Evolutionary conservation across 2,113 vertebrate genomes (phyloP).

Genomic region (Danionella cerebrum): DNA sequence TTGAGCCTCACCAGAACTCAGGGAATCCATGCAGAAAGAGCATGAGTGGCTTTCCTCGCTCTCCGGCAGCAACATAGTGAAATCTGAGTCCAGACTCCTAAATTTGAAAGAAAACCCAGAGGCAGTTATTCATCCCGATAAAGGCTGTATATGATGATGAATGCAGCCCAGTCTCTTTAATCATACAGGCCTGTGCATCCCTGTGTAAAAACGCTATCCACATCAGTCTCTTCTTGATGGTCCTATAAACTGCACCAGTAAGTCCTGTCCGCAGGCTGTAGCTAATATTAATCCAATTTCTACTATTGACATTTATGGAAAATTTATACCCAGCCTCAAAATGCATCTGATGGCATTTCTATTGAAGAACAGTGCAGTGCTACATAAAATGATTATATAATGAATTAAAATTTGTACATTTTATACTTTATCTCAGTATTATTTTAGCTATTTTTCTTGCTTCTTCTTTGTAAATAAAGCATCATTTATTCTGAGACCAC

Average conservation of each 20-base stretch:
- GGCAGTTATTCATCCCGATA: slow-evolving; percentile 10
- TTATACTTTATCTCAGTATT: too few relatives aligned
- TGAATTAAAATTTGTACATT: too few relatives aligned
- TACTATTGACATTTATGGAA: slow-evolving; percentile 13
- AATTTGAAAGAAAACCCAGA: slow-evolving; percentile 25
- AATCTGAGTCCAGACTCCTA: slow-evolving; percentile 95
- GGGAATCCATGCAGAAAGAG: slow-evolving; percentile 93
- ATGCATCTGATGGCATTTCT: background rate
- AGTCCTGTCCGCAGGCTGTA: background rate
- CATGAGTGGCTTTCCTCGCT: slow-evolving; percentile 94
- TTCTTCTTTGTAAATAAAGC: too few relatives aligned
- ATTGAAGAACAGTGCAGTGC: too few relatives aligned
- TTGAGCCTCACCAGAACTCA: slow-evolving; percentile 87
- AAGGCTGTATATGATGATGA: slow-evolving; percentile 1
- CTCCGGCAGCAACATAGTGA: slow-evolving; percentile 93
- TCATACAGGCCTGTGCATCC: background rate
- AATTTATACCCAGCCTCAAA: background rate
- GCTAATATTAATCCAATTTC: slow-evolving; percentile 4
- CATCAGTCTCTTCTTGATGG: slow-evolving; percentile 9
- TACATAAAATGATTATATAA: too few relatives aligned
- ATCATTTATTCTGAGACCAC: too few relatives aligned
- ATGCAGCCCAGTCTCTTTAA: background rate
- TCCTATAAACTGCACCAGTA: slow-evolving; percentile 12
- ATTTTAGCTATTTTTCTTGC: too few relatives aligned
- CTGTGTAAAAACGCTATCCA: slow-evolving; percentile 3